Percentiles rank a stretch among this genome's conserved stretches.
These are phyloP conservation scores for Scaptomyza graminum DNA, from an alignment of 1,140 invertebrate genomes.

Conservation along the genomic window DNA sequence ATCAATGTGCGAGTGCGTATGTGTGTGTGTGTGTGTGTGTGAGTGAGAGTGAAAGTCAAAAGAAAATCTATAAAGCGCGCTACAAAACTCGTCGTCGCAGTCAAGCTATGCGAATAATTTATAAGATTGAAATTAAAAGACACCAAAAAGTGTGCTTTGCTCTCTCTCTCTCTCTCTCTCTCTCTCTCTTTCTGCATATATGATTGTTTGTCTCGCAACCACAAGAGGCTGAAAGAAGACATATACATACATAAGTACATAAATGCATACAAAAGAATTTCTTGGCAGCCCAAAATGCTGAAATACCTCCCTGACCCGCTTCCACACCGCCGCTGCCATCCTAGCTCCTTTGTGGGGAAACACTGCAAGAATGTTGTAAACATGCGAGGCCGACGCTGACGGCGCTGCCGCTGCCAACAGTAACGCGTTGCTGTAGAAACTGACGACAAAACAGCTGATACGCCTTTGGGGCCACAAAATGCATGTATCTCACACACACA, in stretches of 20 bases:
- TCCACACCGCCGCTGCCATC: too few relatives aligned
- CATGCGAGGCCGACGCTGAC: constrained; percentile 61
- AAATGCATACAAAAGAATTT: constrained; percentile 32
- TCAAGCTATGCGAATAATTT: constrained; percentile 59
- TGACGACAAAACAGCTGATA: constrained; percentile 63
- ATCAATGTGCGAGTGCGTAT: constrained; percentile 60
- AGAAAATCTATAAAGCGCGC: constrained; percentile 73
- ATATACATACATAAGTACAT: neutral
- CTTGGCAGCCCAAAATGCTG: constrained; percentile 45
- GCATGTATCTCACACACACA: constrained; percentile 15
- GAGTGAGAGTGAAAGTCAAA: constrained; percentile 16
- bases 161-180: constrained; percentile 7
- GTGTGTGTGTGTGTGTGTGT: constrained; percentile 16
- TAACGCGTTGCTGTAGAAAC: neutral
- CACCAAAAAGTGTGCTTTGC: constrained; percentile 28
- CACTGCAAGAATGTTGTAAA: constrained; percentile 63
- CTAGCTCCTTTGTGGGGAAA: neutral
- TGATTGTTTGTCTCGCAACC: constrained; percentile 21
- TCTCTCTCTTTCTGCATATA: constrained; percentile 6
- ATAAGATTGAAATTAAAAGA: constrained; percentile 61
- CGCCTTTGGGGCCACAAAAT: constrained; percentile 30
- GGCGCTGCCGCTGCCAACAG: constrained; percentile 5
- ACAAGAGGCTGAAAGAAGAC: constrained; percentile 24
- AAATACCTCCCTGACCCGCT: constrained; percentile 18
- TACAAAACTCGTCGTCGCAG: constrained; percentile 56